Evolutionary conservation across 2,888 invertebrate genomes (phyloP).

Genomic region (Hirtodrosophila histrioides): DNA sequence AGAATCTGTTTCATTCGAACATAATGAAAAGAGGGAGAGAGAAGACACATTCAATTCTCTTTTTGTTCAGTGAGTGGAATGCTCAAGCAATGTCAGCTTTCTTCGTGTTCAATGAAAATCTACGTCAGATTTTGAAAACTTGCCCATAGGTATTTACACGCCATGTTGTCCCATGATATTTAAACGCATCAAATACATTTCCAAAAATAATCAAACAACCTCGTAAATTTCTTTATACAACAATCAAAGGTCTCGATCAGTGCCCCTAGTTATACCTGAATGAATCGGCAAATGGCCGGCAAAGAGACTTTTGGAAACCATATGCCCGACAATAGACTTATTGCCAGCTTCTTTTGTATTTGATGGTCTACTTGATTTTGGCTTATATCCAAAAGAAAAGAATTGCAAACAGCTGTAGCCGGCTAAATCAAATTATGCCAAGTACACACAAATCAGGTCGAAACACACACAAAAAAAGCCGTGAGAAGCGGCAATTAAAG

Average conservation of each 20-base stretch:
- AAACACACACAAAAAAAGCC: conserved; percentile 17
- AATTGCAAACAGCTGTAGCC: conserved; percentile 45
- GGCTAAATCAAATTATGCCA: conserved; percentile 59
- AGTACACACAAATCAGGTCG: conserved; percentile 53
- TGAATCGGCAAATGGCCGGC: too few species aligned
- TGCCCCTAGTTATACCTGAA: not conserved
- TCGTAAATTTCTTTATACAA: not conserved
- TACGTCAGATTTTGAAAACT: not conserved
- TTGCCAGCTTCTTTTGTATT: conserved; percentile 21
- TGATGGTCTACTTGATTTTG: conserved; percentile 57
- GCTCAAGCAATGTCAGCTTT: too few species aligned
- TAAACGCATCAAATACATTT: not conserved
- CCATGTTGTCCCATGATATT: not conserved
- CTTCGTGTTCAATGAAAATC: too few species aligned
- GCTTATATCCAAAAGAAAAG: conserved; percentile 47
- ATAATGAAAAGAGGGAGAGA: too few species aligned
- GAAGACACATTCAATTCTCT: too few species aligned
- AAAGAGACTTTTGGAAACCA: conserved; percentile 14
- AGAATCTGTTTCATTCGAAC: too few species aligned
- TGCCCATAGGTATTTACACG: not conserved
- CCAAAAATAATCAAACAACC: not conserved
- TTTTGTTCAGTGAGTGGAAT: too few species aligned
- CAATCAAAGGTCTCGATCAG: conserved; percentile 8
- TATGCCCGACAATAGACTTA: conserved; percentile 13
- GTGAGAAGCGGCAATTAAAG: conserved; percentile 30